Evolutionary conservation across 1,140 invertebrate genomes (phyloP), one percentile per base, ranked within the genome.

Genomic region (Drosophila suzukii): DNA sequence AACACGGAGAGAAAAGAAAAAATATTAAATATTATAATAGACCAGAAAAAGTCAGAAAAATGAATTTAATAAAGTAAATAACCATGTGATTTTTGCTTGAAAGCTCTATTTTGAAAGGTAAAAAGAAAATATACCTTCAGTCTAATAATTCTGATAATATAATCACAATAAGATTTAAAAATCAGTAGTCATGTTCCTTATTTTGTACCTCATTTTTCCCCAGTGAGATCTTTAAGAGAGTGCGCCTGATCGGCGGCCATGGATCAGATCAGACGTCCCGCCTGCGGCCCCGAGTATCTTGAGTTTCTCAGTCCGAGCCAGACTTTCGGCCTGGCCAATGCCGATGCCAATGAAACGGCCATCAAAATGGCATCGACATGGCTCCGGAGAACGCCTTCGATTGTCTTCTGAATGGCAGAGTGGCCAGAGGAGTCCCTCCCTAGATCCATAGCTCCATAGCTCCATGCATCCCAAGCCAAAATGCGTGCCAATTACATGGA

Each of bases 401-500:
- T 55, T 67, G 51, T 55, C 55, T 57, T 68, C 39, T 49, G 30
- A 63, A 34, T 70, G 66, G 20, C 30, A 13, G 53, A 67, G 13
- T 30, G 15, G 30, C 8, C 34, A 47, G 24, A 44, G 71, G 63
- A 44, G n/a, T 3, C 8, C 30, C 44, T 38, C 47, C 65, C 62
- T 53, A 20, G 13, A 17, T 60, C 38, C 50, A 24, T 59, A 54
- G 58, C 50, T 44, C 46, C 62, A 24, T 13, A 32, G 58, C 50
- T 44, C 46, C 62, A 24, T 13, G 24, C 8, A 20, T 30, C 8
- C 4, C 10, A 8, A 36, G 12, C 10, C 32, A 27, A 84, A 82
- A 86, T 86, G 82, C 83, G 83, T 82, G 82, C 82, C 83, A 88
- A 86, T 86, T 88, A 86, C 66, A 83, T 73, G 71, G 50, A 55